Percentiles rank a stretch among this genome's conserved stretches.
phyloP scores from a whole-genome alignment of 1,140 invertebrate genomes.

The Coboldia fuscipes region DNA sequence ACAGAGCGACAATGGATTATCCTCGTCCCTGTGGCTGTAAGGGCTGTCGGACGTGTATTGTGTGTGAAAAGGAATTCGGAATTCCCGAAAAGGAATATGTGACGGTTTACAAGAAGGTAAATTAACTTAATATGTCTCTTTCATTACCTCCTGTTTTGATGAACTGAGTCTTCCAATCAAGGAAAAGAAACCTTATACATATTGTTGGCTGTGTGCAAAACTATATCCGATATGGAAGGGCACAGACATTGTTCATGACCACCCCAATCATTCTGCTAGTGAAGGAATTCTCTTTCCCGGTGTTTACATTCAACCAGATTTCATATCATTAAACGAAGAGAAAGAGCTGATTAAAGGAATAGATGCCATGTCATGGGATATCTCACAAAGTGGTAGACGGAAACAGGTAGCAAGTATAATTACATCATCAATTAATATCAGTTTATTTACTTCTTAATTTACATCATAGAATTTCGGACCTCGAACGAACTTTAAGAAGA shows the following conservation, averaged over 20 bases:
- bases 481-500: conserved; percentile 95
- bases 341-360: conserved; percentile 39
- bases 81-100: conserved; percentile 26
- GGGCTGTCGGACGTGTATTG: conserved; percentile 67
- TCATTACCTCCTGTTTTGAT: no score
- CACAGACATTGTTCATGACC: conserved; percentile 26
- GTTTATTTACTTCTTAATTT: conserved; percentile 7
- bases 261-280: conserved; percentile 38
- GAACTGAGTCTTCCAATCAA: not conserved
- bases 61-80: conserved; percentile 54
- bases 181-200: no score
- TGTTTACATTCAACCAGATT: conserved; percentile 49
- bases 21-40: conserved; percentile 73
- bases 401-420: conserved; percentile 46
- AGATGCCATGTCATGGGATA: conserved; percentile 67
- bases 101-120: conserved; percentile 17
- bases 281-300: conserved; percentile 39
- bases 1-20: conserved; percentile 54
- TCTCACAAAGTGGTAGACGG: conserved; percentile 84
- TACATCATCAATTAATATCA: not conserved
- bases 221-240: conserved; percentile 50
- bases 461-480: conserved; percentile 73
- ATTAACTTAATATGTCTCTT: no score
- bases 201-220: conserved; percentile 50
- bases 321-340: conserved; percentile 55